Evolutionary conservation across 2,797 vertebrate species (phyloP).

Genomic region (Bryconaethiops microstoma): DNA sequence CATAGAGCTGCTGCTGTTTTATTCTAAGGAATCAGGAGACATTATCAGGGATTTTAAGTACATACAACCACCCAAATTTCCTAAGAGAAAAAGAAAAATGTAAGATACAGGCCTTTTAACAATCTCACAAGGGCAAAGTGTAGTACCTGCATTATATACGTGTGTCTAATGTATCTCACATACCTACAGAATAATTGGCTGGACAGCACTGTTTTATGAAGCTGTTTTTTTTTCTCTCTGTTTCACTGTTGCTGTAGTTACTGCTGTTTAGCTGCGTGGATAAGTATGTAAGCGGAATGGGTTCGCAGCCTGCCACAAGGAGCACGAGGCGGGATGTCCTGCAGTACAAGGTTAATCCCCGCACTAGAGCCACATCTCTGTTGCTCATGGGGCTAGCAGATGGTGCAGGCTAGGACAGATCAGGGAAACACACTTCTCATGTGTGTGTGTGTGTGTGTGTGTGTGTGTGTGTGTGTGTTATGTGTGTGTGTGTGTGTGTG

Average conservation of each 20-base stretch:
- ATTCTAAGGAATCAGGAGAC: too few relatives aligned
- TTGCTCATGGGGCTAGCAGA: conserved; percentile 46
- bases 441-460: conserved; percentile 18
- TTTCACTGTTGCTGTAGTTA: background rate
- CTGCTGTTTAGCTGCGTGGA: background rate
- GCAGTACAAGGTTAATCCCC: conserved; percentile 45
- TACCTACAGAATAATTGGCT: background rate
- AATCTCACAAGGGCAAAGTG: background rate
- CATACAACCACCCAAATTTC: too few relatives aligned
- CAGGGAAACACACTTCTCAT: conserved; percentile 9
- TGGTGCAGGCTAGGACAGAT: conserved; percentile 19
- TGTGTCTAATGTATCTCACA: too few relatives aligned
- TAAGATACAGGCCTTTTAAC: too few relatives aligned
- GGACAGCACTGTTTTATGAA: background rate
- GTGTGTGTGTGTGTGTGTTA: conserved; percentile 5
- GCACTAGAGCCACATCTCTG: conserved; percentile 45
- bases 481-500: conserved; percentile 3
- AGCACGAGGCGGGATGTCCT: conserved; percentile 1
- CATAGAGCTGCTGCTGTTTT: too few relatives aligned
- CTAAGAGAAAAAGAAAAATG: too few relatives aligned
- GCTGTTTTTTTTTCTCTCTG: background rate
- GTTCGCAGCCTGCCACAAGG: conserved; percentile 18
- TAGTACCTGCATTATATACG: background rate
- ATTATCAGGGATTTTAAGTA: too few relatives aligned
- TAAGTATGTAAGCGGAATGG: background rate